A percentile compares a stretch with the other conserved stretches of the same genome.
Evolutionary conservation across 2,888 invertebrate genomes (phyloP).

Genomic region (Diabrotica balteata): DNA sequence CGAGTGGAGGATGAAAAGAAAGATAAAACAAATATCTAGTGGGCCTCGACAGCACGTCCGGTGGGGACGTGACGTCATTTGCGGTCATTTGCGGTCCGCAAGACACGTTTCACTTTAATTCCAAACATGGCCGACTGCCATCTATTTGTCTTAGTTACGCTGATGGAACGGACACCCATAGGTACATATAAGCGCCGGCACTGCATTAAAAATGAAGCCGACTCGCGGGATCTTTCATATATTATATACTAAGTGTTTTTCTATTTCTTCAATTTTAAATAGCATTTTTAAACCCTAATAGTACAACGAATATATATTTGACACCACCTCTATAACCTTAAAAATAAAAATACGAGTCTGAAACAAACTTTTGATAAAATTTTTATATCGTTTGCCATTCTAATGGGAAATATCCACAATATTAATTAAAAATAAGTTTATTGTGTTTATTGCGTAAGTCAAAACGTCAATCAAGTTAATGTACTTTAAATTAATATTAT

Average conservation of each 20-base stretch:
- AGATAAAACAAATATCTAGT: conserved; percentile 52
- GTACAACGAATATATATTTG: too few relatives aligned
- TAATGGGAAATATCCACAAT: too few relatives aligned
- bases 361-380: too few relatives aligned
- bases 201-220: conserved; percentile 51
- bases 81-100: conserved; percentile 57
- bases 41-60: conserved; percentile 59
- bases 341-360: too few relatives aligned
- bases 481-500: too few relatives aligned
- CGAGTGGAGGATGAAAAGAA: conserved; percentile 37
- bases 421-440: too few relatives aligned
- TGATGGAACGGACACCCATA: conserved; percentile 47
- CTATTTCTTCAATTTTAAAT: not conserved
- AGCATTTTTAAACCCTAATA: too few relatives aligned
- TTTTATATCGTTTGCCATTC: too few relatives aligned
- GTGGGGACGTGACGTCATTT: conserved; percentile 59
- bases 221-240: conserved; percentile 32
- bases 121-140: conserved; percentile 43
- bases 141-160: conserved; percentile 58
- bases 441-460: too few relatives aligned
- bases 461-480: too few relatives aligned
- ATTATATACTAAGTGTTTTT: not conserved
- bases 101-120: conserved; percentile 63
- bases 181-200: conserved; percentile 28
- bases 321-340: too few relatives aligned